A percentile compares a stretch with the other conserved stretches of the same genome.
These are phyloP conservation scores for Poecilobothrus nobilitatus DNA, from an alignment of 2,888 invertebrate genomes.

Conservation along the genomic window DNA sequence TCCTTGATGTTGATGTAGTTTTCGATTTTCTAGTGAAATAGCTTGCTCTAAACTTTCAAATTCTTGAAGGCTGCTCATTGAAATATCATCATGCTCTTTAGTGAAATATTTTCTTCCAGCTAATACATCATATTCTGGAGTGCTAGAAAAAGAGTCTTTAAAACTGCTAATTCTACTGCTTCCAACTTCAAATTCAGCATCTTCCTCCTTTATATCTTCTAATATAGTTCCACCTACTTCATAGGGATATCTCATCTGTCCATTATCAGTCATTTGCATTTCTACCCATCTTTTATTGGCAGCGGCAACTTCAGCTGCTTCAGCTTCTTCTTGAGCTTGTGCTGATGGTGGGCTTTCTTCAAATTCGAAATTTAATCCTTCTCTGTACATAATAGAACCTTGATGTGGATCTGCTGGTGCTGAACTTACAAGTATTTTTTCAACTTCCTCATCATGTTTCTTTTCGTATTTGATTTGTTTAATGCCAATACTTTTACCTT, in stretches of 20 bases:
- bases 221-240: conserved; percentile 75
- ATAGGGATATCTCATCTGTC: conserved; percentile 59
- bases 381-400: conserved; percentile 51
- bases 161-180: conserved; percentile 63
- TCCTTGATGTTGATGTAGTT: conserved; percentile 54
- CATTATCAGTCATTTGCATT: conserved; percentile 63
- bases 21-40: conserved; percentile 68
- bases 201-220: conserved; percentile 89
- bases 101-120: conserved; percentile 76
- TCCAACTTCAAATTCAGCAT: conserved; percentile 80
- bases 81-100: conserved; percentile 83
- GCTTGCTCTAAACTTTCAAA: conserved; percentile 87
- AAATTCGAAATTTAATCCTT: conserved; percentile 58
- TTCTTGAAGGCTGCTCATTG: conserved; percentile 86
- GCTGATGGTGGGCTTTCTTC: conserved; percentile 56
- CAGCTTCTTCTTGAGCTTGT: conserved; percentile 44
- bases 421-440: conserved; percentile 60
- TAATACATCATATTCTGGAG: conserved; percentile 83
- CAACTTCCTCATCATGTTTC: conserved; percentile 61
- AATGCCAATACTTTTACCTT: conserved; percentile 73
- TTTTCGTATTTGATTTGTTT: conserved; percentile 48
- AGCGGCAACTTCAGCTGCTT: conserved; percentile 59
- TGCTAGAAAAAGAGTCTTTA: conserved; percentile 82
- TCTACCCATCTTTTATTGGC: conserved; percentile 83
- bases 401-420: conserved; percentile 56